These are phyloP conservation scores for Drosophila albomicans DNA, from an alignment of 1,140 invertebrate genomes.

Conservation along the genomic window DNA sequence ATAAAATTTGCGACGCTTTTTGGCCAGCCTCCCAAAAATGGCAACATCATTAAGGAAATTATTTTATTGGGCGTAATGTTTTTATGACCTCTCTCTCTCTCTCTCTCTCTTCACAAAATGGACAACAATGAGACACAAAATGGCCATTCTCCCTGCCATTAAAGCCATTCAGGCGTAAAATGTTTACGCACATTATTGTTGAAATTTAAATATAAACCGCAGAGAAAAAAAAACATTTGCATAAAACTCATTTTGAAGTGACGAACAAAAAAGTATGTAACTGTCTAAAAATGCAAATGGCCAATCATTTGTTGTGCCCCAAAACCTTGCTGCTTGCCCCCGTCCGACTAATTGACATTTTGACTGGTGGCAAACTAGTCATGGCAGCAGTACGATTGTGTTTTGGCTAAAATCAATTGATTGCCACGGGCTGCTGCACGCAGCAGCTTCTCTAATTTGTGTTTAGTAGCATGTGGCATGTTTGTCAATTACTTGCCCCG, in stretches of 20 bases:
- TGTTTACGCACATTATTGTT: constrained; percentile 57
- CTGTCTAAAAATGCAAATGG: constrained; percentile 63
- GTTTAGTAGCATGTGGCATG: constrained; percentile 81
- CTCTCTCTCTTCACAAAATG: constrained; percentile 10
- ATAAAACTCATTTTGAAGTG: constrained; percentile 63
- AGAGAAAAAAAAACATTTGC: constrained; percentile 50
- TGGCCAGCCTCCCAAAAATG: constrained; percentile 42
- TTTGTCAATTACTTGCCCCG: constrained; percentile 74
- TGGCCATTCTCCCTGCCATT: constrained; percentile 12
- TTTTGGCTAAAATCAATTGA: constrained; percentile 71
- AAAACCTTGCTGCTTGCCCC: background rate
- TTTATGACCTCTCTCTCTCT: constrained; percentile 52
- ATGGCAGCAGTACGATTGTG: constrained; percentile 8
- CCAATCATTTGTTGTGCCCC: constrained; percentile 26
- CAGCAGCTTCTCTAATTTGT: constrained; percentile 68
- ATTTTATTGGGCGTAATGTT: constrained; percentile 81
- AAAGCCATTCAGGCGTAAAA: constrained; percentile 41
- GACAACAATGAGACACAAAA: constrained; percentile 43
- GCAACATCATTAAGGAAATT: constrained; percentile 62
- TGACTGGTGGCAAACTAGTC: constrained; percentile 53
- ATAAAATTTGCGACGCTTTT: constrained; percentile 26
- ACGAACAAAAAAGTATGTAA: constrained; percentile 24
- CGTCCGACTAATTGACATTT: constrained; percentile 71
- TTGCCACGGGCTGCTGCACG: constrained; percentile 54
- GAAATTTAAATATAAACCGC: constrained; percentile 58